A percentile compares a stretch with the other conserved stretches of the same genome.
Evolutionary conservation across 2,113 vertebrate species (phyloP).

Genomic region (Campylorhamphus procurvoides): DNA sequence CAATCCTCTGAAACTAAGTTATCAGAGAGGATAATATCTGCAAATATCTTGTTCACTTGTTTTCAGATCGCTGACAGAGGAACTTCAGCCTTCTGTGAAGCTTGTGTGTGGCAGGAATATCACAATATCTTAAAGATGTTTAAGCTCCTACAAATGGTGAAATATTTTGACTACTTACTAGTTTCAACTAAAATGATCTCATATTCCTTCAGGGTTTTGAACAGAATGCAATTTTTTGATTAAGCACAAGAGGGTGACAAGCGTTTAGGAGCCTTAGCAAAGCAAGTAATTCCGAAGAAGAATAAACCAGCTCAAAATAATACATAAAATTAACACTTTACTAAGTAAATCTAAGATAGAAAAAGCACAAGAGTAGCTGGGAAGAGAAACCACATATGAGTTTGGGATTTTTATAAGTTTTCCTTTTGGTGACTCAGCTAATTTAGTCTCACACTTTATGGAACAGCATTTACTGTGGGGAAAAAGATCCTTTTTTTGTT

Average conservation of each 20-base stretch:
- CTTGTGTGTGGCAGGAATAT: background rate
- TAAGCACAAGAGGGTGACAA: slow-evolving; percentile 57
- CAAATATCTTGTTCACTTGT: background rate
- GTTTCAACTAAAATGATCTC: background rate
- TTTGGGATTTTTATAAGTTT: background rate
- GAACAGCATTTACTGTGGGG: background rate
- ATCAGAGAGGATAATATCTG: background rate
- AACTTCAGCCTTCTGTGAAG: background rate
- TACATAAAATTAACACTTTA: background rate
- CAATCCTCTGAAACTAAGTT: background rate
- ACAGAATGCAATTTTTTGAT: slow-evolving; percentile 19
- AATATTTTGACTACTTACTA: background rate
- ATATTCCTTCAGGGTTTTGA: background rate
- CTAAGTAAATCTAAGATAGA: background rate
- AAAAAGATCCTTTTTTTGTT: background rate
- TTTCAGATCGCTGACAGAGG: background rate
- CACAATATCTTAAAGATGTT: background rate
- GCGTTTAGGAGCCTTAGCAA: background rate
- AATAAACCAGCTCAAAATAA: background rate
- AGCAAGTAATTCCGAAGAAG: background rate
- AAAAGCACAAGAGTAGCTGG: background rate
- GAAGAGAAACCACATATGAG: background rate
- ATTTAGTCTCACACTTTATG: background rate
- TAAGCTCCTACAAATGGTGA: background rate
- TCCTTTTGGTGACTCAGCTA: background rate